Percentiles rank a stretch among this genome's conserved stretches.
Conservation (phyloP, 2,888 invertebrate genomes). For the Latrodectus hesperus region DNA sequence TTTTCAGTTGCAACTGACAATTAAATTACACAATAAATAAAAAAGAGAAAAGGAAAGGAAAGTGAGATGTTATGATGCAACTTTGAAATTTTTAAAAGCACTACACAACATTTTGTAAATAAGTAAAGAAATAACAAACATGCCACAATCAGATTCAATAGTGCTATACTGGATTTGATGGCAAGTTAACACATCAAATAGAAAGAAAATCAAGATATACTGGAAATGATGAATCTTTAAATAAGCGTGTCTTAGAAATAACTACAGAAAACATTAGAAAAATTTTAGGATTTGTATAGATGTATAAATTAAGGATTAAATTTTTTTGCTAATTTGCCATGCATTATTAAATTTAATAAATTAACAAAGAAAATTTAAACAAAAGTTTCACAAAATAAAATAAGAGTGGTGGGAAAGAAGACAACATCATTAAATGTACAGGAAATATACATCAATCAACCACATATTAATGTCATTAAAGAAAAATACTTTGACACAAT, state of each 20-base stretch:
- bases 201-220: constrained; percentile 5
- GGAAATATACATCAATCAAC: neutral
- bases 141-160: constrained; percentile 64
- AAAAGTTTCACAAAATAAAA: neutral
- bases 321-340: too few species aligned
- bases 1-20: neutral
- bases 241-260: neutral
- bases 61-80: constrained; percentile 17
- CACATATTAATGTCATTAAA: too few species aligned
- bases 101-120: constrained; percentile 4
- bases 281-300: neutral
- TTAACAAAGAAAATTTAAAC: neutral
- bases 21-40: neutral
- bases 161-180: constrained; percentile 32
- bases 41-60: constrained; percentile 4
- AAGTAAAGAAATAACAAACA: constrained; percentile 53
- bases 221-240: neutral
- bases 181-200: constrained; percentile 14
- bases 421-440: neutral
- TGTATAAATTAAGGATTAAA: too few species aligned
- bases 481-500: too few species aligned
- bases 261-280: neutral
- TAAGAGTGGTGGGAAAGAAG: neutral
- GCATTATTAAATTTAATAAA: too few species aligned
- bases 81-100: constrained; percentile 5